Base-by-base conservation (phyloP, 2,888 invertebrate genomes). In the Nematopogon swammerdamellus region DNA sequence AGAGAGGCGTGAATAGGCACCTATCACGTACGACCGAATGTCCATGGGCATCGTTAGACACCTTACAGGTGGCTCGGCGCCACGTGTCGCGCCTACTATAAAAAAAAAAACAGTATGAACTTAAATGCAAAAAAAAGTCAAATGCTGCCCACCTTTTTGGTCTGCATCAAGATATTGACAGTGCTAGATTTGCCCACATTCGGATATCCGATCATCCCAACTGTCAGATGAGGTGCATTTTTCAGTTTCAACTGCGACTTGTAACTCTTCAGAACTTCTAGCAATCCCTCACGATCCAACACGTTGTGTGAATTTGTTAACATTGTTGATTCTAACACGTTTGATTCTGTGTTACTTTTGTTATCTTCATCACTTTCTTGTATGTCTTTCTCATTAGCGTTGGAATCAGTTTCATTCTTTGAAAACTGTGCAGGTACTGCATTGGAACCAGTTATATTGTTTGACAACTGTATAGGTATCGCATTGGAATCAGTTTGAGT, bases 141-240 rank as follows among this genome's bases (percentile, higher is more conserved):
- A 20, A 45, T 20, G 46, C 19, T 48, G 17, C 58, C 60, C 47
- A 90, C 90, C 75, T 91, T 91, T 62, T 91, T 98, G 29, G 84
- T 84, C 56, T 87, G 86, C 72, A 98, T 82, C 46, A 99, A 69
- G 17, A 95, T 85, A 80, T 99, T 99, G 52, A 99, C 97, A 8
- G 98, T 96, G 53, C 98, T 98, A 70, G 97, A 98, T 72, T 99
- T 99, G n/a, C 99, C 99, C 1, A 99, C 99, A 82, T 99, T 99
- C 0, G 99, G 99, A 76, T 99, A 99, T 1, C 99, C 99, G 51
- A 99, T 97, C 68, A 97, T 82, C 6, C 97, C 96, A 51, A 96
- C 85, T n/a, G 92, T 92, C 6, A 89, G 82, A 25, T 88, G 64
- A n/a, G 74, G 75, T 2, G 73, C 72, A 63, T 72, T 75, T 55